phyloP scores from a whole-genome alignment of 2,888 invertebrate species.

The Diarsia dahlii region DNA sequence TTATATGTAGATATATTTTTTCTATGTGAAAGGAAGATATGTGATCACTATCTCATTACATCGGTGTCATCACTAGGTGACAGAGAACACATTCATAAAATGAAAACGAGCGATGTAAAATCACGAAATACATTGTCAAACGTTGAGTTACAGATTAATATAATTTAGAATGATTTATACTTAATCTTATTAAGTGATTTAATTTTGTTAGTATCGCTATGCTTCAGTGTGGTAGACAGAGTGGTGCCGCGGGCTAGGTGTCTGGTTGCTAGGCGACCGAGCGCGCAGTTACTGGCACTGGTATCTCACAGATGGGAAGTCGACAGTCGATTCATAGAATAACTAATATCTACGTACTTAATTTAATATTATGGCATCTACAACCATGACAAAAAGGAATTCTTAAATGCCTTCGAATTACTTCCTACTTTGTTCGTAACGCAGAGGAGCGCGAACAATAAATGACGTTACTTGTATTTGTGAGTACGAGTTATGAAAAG shows the following conservation, averaged over 20 bases:
- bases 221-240: constrained; percentile 48
- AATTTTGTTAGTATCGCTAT: constrained; percentile 65
- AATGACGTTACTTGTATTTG: constrained; percentile 58
- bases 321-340: constrained; percentile 69
- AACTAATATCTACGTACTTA: constrained; percentile 71
- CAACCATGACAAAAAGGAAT: constrained; percentile 68
- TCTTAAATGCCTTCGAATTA: constrained; percentile 64
- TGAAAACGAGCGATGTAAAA: constrained; percentile 64
- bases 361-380: constrained; percentile 73
- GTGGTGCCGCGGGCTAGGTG: constrained; percentile 35
- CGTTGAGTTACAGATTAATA: constrained; percentile 71
- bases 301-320: constrained; percentile 66
- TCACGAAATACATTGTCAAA: constrained; percentile 57
- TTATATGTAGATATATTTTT: constrained; percentile 70
- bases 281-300: constrained; percentile 55
- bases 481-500: constrained; percentile 66
- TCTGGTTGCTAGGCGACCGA: constrained; percentile 45
- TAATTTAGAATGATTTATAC: constrained; percentile 82
- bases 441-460: constrained; percentile 63
- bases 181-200: constrained; percentile 86
- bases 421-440: constrained; percentile 60
- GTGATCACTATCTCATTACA: constrained; percentile 79
- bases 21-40: constrained; percentile 84
- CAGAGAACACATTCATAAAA: constrained; percentile 74
- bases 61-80: constrained; percentile 81